A percentile compares a stretch with the other conserved stretches of the same genome.
Conservation (phyloP, 2,888 invertebrate genomes). For the Synergus gifuensis region DNA sequence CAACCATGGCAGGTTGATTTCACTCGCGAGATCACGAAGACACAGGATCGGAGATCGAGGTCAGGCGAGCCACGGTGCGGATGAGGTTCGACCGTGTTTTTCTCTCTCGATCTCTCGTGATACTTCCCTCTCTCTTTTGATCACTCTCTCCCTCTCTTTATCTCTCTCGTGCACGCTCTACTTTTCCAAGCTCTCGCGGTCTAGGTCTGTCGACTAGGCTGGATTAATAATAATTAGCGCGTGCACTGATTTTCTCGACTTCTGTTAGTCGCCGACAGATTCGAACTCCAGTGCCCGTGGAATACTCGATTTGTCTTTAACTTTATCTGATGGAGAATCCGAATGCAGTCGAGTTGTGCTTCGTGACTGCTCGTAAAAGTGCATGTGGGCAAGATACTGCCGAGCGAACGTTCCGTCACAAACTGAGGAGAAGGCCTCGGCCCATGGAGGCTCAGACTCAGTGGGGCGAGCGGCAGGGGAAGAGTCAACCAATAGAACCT, state of each 20-base stretch:
- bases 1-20: slow-evolving; percentile 59
- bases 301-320: background rate
- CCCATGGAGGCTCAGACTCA: slow-evolving; percentile 47
- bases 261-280: background rate
- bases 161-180: slow-evolving; percentile 42
- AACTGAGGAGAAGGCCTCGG: slow-evolving; percentile 63
- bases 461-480: slow-evolving; percentile 52
- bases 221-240: slow-evolving; percentile 18
- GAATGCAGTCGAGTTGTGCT: slow-evolving; percentile 33
- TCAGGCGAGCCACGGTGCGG: slow-evolving; percentile 55
- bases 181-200: slow-evolving; percentile 32
- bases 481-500: slow-evolving; percentile 53
- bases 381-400: slow-evolving; percentile 50
- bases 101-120: slow-evolving; percentile 45
- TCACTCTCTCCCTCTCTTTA: slow-evolving; percentile 5
- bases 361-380: slow-evolving; percentile 47
- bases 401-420: slow-evolving; percentile 68
- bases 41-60: slow-evolving; percentile 58
- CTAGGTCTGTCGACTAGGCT: slow-evolving; percentile 23
- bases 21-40: slow-evolving; percentile 61
- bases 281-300: background rate
- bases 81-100: slow-evolving; percentile 49
- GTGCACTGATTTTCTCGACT: background rate
- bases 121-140: slow-evolving; percentile 19
- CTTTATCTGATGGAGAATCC: background rate